A percentile compares a stretch with the other conserved stretches of the same genome.
Evolutionary conservation across 2,797 vertebrate species (phyloP).

Genomic region (Peromyscus nudipes): DNA sequence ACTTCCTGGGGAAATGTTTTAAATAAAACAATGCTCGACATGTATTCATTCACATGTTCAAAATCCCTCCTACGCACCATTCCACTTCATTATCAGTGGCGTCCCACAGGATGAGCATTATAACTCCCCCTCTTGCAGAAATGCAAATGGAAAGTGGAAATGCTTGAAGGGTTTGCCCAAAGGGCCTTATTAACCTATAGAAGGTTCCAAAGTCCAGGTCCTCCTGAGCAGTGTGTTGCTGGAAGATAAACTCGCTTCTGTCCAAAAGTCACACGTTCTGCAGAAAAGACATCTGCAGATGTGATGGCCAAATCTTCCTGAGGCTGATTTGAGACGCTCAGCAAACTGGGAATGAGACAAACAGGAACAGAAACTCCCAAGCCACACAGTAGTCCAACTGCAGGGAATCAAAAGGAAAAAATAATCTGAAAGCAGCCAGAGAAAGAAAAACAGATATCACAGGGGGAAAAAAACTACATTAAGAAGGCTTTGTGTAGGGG

Average conservation of each 20-base stretch:
- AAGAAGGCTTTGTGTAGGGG: not conserved
- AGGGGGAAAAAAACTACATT: not conserved
- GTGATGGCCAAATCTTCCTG: not conserved
- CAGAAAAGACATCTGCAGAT: conserved; percentile 39
- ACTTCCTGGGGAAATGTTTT: not conserved
- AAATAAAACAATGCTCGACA: not conserved
- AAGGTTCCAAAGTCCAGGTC: not conserved
- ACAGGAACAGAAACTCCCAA: not conserved
- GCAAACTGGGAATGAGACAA: not conserved
- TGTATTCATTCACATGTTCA: not conserved
- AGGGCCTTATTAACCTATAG: not conserved
- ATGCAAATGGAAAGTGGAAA: not conserved
- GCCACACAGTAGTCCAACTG: not conserved
- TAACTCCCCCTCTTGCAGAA: not conserved
- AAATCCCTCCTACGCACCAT: not conserved
- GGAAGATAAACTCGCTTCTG: not conserved
- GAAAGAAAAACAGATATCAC: not conserved
- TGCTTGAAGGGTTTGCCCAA: not conserved
- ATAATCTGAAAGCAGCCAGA: not conserved
- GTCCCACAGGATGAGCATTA: not conserved
- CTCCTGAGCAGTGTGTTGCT: not conserved
- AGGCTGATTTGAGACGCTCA: not conserved
- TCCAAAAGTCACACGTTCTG: not conserved
- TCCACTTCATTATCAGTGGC: not conserved
- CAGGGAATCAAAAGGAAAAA: not conserved